phyloP scores from a whole-genome alignment of 1,140 invertebrate genomes.

The Frieseomelitta varia region DNA sequence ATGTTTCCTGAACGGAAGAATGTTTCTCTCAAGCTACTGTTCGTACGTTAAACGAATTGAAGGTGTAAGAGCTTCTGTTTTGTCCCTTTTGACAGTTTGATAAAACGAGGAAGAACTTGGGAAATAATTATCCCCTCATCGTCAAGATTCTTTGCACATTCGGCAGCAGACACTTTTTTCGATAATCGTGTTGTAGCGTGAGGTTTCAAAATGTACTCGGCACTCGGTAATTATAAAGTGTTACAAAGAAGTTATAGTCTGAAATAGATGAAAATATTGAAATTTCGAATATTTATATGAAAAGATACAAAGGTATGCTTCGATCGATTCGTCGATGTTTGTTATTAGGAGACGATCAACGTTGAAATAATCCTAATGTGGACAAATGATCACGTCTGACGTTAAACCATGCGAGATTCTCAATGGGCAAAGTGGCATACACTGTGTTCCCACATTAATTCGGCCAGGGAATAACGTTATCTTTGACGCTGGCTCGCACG shows the following conservation, averaged over 20 bases:
- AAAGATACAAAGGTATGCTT: background rate
- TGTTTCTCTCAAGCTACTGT: background rate
- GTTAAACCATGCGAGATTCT: slow-evolving; percentile 8
- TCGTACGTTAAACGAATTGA: background rate
- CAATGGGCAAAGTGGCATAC: background rate
- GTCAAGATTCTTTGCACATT: too few relatives aligned
- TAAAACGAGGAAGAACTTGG: too few relatives aligned
- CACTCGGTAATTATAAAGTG: too few relatives aligned
- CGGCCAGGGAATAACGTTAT: slow-evolving; percentile 12
- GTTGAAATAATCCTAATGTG: background rate
- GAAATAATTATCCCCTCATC: too few relatives aligned
- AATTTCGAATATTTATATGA: background rate
- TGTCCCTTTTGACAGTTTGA: background rate
- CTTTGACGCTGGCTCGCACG: background rate
- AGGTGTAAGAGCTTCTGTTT: background rate
- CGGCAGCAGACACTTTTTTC: too few relatives aligned
- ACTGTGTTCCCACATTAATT: slow-evolving; percentile 19
- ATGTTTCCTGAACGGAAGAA: background rate
- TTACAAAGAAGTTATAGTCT: too few relatives aligned
- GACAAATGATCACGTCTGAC: background rate
- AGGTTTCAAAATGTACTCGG: too few relatives aligned
- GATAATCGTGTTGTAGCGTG: too few relatives aligned
- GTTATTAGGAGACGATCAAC: background rate
- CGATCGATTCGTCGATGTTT: background rate
- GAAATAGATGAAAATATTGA: background rate